A percentile compares a stretch with the other conserved stretches of the same genome.
These are phyloP conservation scores for Chaetorhynchus papuensis DNA, from an alignment of 2,113 vertebrate genomes.

Conservation along the genomic window DNA sequence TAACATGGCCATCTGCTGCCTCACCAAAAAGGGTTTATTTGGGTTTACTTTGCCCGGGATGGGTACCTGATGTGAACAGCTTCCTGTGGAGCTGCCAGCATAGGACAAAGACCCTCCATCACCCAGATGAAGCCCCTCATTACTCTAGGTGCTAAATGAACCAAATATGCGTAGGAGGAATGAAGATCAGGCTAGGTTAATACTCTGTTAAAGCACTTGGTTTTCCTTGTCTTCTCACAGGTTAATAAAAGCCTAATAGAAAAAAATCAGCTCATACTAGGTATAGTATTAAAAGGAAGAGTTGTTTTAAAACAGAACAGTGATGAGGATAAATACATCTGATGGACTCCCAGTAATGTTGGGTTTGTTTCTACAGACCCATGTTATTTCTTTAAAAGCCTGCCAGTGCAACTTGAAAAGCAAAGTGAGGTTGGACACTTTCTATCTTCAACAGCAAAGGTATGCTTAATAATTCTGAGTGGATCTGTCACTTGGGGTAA, in stretches of 20 bases:
- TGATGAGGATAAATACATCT: background rate
- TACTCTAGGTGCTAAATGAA: background rate
- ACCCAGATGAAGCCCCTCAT: background rate
- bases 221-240: background rate
- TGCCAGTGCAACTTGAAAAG: background rate
- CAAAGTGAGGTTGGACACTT: background rate
- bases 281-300: background rate
- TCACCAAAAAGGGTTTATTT: background rate
- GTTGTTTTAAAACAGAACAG: background rate
- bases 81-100: background rate
- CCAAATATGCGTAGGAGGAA: no score
- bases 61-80: background rate
- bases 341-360: background rate
- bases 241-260: background rate
- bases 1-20: background rate
- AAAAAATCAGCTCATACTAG: background rate
- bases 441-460: background rate
- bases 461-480: conserved; percentile 44
- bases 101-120: no score
- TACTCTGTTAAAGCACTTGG: background rate
- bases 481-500: conserved; percentile 41
- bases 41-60: fast-evolving
- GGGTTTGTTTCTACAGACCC: background rate
- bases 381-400: background rate
- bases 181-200: background rate